Percentiles rank a stretch among this genome's conserved stretches.
Evolutionary conservation across 2,797 vertebrate species (phyloP).

Genomic region (Pseudopleuronectes americanus): DNA sequence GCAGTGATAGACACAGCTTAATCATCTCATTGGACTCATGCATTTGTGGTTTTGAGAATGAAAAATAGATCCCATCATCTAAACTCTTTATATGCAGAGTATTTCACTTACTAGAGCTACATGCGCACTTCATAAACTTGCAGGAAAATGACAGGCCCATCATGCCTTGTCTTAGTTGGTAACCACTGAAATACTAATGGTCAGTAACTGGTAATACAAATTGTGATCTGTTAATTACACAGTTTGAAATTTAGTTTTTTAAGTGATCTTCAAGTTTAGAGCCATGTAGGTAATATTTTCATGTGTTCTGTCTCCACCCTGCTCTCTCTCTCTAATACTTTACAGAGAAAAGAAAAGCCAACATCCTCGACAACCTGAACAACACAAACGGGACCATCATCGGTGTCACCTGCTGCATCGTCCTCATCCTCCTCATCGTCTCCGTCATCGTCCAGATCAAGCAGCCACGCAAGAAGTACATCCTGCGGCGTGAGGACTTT

Average conservation of each 20-base stretch:
- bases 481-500: slow-evolving; percentile 94
- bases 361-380: slow-evolving; percentile 97
- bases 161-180: no score
- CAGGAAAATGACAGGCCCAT: no score
- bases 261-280: not conserved
- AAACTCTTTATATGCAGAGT: no score
- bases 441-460: slow-evolving; percentile 98
- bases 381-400: slow-evolving; percentile 98
- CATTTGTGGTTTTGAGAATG: no score
- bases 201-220: no score
- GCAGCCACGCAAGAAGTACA: slow-evolving; percentile 98
- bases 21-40: no score
- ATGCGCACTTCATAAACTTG: no score
- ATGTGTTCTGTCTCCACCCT: slow-evolving; percentile 12
- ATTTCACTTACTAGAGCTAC: no score
- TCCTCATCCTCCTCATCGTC: slow-evolving; percentile 94
- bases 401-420: slow-evolving; percentile 96
- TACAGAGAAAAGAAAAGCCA: slow-evolving; percentile 95
- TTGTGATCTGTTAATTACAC: no score
- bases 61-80: no score
- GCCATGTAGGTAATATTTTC: not conserved
- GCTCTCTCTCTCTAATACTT: slow-evolving; percentile 13
- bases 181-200: no score
- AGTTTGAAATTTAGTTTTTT: not conserved
- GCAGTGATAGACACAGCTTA: no score